Evolutionary conservation across 2,797 vertebrate genomes (phyloP), one percentile per base, ranked within the genome.

Genomic region (Diglossa cyanea): DNA sequence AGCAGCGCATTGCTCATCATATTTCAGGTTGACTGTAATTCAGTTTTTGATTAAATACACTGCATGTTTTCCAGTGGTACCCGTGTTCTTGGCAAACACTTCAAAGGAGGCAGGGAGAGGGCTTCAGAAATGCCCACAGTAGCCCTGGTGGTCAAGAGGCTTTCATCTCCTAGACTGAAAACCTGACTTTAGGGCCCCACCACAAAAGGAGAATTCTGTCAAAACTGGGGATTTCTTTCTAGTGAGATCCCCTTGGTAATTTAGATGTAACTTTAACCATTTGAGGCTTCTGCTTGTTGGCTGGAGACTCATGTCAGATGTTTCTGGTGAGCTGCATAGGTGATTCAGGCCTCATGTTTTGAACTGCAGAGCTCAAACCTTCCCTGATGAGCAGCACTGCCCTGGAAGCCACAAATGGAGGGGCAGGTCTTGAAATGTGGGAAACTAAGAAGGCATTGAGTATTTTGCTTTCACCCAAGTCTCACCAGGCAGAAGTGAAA

Each of bases 11-110:
- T 94, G 78, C 75, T 96, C 85, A 76, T 96, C 72, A 26, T 89
- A 88, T 95, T 91, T 95, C 81, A 94, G 71, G 50, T 58, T 88
- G 96, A 95, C 39, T 68, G 63, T 86, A 88, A 93, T 86, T 85
- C 92, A 92, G 78, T 90, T 95, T 91, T 86, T 81, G 90, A 90
- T 91, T 93, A 89, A 94, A 88, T 67, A 81, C 30, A 13, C 61
- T 51, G 63, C 23, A 2, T 85, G 74, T 76, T 93, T 91, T 88
- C 72, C 74, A 93, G 67, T 70, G 62, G 33, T 51, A 51, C 24
- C 45, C 6, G 3, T 65, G 55, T 33, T 84, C 88, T 35, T 79
- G 66, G 72, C 44, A 88, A 60, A 39, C 30, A 14, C 82, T 93
- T 80, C 72, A 85, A 37, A 94, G 35, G 12, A 25, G 26, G 16